Conservation (phyloP, 2,113 vertebrate genomes). For the Acrocephalus arundinaceus region DNA sequence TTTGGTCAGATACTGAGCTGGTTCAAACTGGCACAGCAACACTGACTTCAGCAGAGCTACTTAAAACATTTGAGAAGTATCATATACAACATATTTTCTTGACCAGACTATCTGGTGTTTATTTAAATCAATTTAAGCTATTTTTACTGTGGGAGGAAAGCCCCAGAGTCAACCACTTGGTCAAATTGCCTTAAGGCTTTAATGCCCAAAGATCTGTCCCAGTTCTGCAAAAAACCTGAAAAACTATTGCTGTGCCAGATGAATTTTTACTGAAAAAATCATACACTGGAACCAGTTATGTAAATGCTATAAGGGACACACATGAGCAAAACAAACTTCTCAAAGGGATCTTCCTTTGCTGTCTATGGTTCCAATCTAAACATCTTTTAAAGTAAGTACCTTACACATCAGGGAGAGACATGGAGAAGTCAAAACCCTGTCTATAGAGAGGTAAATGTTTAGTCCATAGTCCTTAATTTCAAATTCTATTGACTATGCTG, state of each 20-base stretch:
- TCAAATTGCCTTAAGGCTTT: not conserved
- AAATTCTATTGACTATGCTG: not conserved
- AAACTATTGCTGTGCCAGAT: not conserved
- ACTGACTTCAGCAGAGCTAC: not conserved
- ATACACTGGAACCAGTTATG: not conserved
- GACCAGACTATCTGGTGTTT: not conserved
- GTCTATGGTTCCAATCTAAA: not conserved
- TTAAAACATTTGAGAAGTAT: not conserved
- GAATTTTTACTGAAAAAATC: not conserved
- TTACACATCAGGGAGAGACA: not conserved
- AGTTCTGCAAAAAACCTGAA: not conserved
- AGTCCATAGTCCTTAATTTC: not conserved
- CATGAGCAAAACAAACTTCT: not conserved
- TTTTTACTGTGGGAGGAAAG: not conserved
- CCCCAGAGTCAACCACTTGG: not conserved
- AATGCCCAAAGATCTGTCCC: not conserved
- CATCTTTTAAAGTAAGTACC: not conserved
- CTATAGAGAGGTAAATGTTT: not conserved
- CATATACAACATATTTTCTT: not conserved
- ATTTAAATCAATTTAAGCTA: not conserved
- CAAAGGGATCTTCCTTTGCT: not conserved
- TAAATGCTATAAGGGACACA: not conserved
- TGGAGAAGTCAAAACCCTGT: not conserved
- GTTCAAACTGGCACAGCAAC: not conserved
- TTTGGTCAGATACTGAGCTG: constrained; percentile 18